A percentile compares a stretch with the other conserved stretches of the same genome.
These are phyloP conservation scores for Phaonia tiefii DNA, from an alignment of 2,888 invertebrate species.

Conservation along the genomic window DNA sequence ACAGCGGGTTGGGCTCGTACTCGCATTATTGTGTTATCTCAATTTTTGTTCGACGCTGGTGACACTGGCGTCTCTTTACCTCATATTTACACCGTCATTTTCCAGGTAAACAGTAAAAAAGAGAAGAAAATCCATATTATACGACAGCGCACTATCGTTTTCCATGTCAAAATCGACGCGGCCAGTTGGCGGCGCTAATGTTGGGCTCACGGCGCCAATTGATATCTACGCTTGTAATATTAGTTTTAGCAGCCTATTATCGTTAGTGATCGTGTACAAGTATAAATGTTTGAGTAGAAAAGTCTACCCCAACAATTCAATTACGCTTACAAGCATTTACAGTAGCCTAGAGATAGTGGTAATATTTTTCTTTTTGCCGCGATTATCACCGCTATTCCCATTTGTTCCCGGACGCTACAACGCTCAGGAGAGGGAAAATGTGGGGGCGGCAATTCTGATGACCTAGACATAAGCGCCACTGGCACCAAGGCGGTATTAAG, in stretches of 20 bases:
- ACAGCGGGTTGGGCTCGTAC: background rate
- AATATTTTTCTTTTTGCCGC: slow-evolving; percentile 55
- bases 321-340: slow-evolving; percentile 10
- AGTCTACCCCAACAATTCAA: slow-evolving; percentile 53
- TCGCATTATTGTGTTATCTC: slow-evolving; percentile 12
- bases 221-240: slow-evolving; percentile 77
- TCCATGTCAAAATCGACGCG: slow-evolving; percentile 78
- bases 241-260: slow-evolving; percentile 70
- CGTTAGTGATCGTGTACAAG: slow-evolving; percentile 42
- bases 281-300: background rate
- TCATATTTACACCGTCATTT: background rate
- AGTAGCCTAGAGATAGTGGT: slow-evolving; percentile 19
- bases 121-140: slow-evolving; percentile 14
- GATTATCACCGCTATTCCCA: slow-evolving; percentile 36
- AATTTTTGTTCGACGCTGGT: slow-evolving; percentile 9
- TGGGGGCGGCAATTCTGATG: background rate
- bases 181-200: slow-evolving; percentile 77
- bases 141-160: slow-evolving; percentile 52
- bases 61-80: slow-evolving; percentile 35
- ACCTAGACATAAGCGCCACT: slow-evolving; percentile 50
- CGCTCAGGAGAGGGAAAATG: background rate
- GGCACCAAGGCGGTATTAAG: slow-evolving; percentile 51
- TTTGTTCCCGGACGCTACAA: no score
- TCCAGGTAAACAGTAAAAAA: slow-evolving; percentile 2
- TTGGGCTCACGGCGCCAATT: slow-evolving; percentile 75